Conservation (phyloP, 1,140 invertebrate genomes). For the Latrodectus geometricus region DNA sequence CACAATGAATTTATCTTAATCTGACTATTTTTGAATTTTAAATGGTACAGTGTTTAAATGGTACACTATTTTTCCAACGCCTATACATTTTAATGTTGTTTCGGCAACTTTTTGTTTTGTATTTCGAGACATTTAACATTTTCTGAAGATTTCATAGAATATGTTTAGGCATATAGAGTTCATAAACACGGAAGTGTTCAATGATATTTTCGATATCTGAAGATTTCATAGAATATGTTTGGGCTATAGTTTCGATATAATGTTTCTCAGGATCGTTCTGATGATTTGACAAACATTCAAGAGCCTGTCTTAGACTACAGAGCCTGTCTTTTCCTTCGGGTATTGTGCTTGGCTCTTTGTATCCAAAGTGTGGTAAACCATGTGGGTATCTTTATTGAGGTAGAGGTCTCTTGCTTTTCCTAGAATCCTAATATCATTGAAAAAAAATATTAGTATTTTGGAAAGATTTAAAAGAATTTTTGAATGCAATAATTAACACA, state of each 20-base stretch:
- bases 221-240: constrained; percentile 73
- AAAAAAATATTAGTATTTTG: neutral
- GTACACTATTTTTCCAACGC: constrained; percentile 10
- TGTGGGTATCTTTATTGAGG: constrained; percentile 66
- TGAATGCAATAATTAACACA: neutral
- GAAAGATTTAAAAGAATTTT: neutral
- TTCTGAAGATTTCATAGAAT: no score
- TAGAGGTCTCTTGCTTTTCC: neutral
- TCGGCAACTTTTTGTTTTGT: constrained; percentile 5
- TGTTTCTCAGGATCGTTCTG: constrained; percentile 73
- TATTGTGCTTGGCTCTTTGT: constrained; percentile 66
- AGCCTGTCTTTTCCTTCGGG: constrained; percentile 69
- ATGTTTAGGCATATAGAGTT: no score
- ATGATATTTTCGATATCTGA: constrained; percentile 36
- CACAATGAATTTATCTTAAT: neutral
- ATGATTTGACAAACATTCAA: constrained; percentile 76
- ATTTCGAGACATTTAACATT: constrained; percentile 31
- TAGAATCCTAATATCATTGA: neutral
- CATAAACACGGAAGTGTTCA: constrained; percentile 26
- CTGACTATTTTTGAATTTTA: constrained; percentile 21
- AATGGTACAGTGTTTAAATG: constrained; percentile 29
- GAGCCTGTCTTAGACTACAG: constrained; percentile 67
- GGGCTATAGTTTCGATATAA: constrained; percentile 74
- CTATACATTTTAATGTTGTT: neutral
- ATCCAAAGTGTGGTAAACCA: constrained; percentile 68